Evolutionary conservation across 2,797 vertebrate genomes (phyloP).

Genomic region (Crocidura indochinensis): DNA sequence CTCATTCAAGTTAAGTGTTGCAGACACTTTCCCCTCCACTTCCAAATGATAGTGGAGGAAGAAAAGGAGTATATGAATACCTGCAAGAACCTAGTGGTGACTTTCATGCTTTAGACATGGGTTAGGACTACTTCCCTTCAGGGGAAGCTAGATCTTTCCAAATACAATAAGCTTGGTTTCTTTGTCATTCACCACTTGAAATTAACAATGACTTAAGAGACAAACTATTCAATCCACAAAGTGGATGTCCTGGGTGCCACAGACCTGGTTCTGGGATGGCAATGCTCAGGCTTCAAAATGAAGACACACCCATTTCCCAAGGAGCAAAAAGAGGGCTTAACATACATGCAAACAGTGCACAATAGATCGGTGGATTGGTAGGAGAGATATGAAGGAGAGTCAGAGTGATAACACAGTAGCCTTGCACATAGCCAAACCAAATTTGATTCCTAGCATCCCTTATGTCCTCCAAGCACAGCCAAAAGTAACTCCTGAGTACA

Average conservation of each 20-base stretch:
- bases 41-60: background rate
- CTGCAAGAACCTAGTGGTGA: background rate
- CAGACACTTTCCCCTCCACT: background rate
- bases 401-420: too few species aligned
- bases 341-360: background rate
- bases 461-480: too few species aligned
- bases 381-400: background rate
- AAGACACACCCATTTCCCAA: background rate
- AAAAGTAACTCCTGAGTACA: too few species aligned
- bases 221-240: background rate
- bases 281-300: background rate
- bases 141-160: background rate
- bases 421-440: too few species aligned
- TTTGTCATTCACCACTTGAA: background rate
- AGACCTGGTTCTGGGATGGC: background rate
- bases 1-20: background rate
- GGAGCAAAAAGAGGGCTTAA: background rate
- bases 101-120: background rate
- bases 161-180: conserved; percentile 6
- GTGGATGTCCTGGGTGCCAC: background rate
- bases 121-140: background rate
- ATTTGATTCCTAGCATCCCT: too few species aligned
- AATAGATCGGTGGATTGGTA: background rate
- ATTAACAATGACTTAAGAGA: background rate
- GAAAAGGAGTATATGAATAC: background rate